Evolutionary conservation across 2,113 vertebrate genomes (phyloP), one percentile per base, ranked within the genome.

Genomic region (Carettochelys insculpta): DNA sequence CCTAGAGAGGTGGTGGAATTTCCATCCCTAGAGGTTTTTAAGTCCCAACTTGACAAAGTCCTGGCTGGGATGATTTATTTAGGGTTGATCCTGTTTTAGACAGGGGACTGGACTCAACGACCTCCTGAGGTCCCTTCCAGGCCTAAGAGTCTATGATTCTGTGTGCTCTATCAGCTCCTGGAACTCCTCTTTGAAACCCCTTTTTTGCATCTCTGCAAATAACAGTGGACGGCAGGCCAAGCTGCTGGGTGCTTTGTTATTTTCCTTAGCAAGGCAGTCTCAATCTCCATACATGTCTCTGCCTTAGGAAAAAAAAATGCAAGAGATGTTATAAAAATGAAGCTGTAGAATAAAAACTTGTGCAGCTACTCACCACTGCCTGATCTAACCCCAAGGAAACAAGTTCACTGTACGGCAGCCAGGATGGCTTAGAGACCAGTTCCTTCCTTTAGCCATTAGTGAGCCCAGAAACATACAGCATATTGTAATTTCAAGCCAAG

Each of bases 251-350:
- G 53, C 79, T 0, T 3, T 34, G 17, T 41, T 71, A 41, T 52
- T 80, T 80, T 83, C 47, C 84, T 56, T 12, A 1, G 89, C 89
- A 77, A 0, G 0, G 13, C 50, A 80, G 52, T 65, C 61, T 61
- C 75, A 83, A 38, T 41, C 68, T 11, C 48, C 1, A 6, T 19
- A 41, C 19, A 34, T 22, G 20, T 73, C 73, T 54, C 89, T 11
- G 54, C 38, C n/a, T 80, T n/a, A 83, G 29, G 9, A 77, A 54
- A 20, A 78, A 65, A 65, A 54, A 88, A 48, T 29, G 85, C 0
- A 0, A 52, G 80, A 65, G 5, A 25, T 0, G 0, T 41, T 77
- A 82, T 41, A 43, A 45, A 83, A 83, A 8, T 2, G 31, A 85
- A 31, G 41, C 5, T 79, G 48, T 34, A 78, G 61, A 29, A 20